These are phyloP conservation scores for Eulemur rufifrons DNA, from an alignment of 2,113 vertebrate genomes.

Conservation along the genomic window DNA sequence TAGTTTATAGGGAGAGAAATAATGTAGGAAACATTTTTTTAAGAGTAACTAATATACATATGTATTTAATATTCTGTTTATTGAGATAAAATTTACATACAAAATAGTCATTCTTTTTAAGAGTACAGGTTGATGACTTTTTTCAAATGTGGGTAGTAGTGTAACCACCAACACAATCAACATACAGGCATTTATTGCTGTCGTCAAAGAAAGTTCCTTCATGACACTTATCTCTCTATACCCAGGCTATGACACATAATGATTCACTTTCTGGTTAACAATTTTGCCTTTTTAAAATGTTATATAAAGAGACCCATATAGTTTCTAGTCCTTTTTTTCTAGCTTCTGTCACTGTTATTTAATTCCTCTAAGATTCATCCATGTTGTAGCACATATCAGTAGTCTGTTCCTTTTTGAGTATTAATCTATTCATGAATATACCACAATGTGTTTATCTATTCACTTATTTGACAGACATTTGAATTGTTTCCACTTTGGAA, in stretches of 20 bases:
- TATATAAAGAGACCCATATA: background rate
- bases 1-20: background rate
- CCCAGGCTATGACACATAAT: background rate
- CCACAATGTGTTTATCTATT: background rate
- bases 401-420: background rate
- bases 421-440: background rate
- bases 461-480: background rate
- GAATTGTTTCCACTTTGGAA: background rate
- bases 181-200: background rate
- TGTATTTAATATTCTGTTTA: background rate
- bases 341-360: background rate
- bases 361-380: background rate
- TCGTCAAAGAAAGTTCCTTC: background rate
- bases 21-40: background rate
- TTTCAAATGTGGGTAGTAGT: background rate
- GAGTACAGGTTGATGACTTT: background rate
- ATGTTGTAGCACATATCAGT: background rate
- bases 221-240: background rate
- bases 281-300: background rate
- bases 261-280: background rate
- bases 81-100: background rate
- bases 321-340: background rate
- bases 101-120: background rate
- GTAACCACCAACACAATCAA: background rate
- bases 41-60: background rate